Evolutionary conservation across 1,140 invertebrate genomes (phyloP), one percentile per base, ranked within the genome.

Genomic region (Drosophila parvula): DNA sequence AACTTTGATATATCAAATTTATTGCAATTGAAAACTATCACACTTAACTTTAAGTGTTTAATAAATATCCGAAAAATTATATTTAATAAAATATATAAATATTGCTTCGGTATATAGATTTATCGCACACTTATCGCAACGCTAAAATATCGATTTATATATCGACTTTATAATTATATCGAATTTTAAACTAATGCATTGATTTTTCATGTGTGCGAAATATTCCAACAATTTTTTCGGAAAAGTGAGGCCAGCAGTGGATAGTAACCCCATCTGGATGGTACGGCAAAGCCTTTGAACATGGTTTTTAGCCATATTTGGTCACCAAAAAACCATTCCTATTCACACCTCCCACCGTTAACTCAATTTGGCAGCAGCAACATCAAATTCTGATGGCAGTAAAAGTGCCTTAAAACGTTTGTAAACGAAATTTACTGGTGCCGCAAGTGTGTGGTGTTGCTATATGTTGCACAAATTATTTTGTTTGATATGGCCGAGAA

Each of bases 401-500:
- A 82, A 88, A 79, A 88, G 83, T 77, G 83, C 64, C 67, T 79
- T 77, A 77, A 82, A 86, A 73, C 81, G 82, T 79, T 81, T 83
- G 83, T 85, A 86, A 86, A 82, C 79, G 79, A 83, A 88, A 86
- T 86, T 86, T 82, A 88, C 88, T 77, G 79, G 79, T 82, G 82
- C 64, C 41, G 57, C 68, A 79, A 82, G 73, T 68, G 50, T 32
- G 48, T 48, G 45, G 27, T 12, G 12, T 14, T 45, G 38, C 5
- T 67, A 5, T 43, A 27, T 32, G 80, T 80, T 84, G 78, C 74
- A 78, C 63, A 76, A 83, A 79, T 83, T 78, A 83, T 82, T 77
- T 77, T 82, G 79, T 79, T 86, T 88, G 83, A 86, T 83, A 71
- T 71, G 67, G 53, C 53, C 68, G 65, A 58, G 22, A 22, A 22